Base-by-base conservation (phyloP, 2,888 invertebrate species). In the Metopia argyrocephala region DNA sequence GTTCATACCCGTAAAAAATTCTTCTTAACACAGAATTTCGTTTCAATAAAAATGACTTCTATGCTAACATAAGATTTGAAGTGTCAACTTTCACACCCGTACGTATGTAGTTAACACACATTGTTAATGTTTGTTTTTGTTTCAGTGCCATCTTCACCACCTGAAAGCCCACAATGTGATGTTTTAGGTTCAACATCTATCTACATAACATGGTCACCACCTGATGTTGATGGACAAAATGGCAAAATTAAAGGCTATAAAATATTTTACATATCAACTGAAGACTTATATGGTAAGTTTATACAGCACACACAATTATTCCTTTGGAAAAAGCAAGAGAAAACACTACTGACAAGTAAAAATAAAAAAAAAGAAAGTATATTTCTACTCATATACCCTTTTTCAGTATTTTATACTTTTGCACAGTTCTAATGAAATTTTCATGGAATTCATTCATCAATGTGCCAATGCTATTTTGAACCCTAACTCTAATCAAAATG, bases 231-330 rank as follows among this genome's bases (percentile, higher is more conserved):
- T 84, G 96, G 96, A n/a, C 93, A 95, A 83, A 96, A 97, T 89
- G 96, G 96, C 18, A 93, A 95, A 75, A 92, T 96, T 79, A 95
- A 95, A 89, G 96, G 96, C 57, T 97, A 96, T 91, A 95, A 96
- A 91, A 94, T 96, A 75, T 95, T 94, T 75, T 94, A 94, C 89
- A 94, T 94, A 85, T 94, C 95, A 18, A 93, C 94, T 73, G 94
- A 95, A 82, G 95, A 95, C 88, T 94, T 95, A 93, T 94, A 94
- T 91, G 95, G 95, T 95, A 92, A 91, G 88, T 85, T 61, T 1
- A 20, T 4, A 0, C 15, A 9, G 9, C 38, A 12, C 38, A 12
- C 38, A 3, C 0, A 12, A 3, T 3, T 38, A 38, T 38, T 38
- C 15, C 15, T 38, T 38, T 38, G 38, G 0, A 38, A 38, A 38